Percentiles rank a stretch among this genome's conserved stretches.
Evolutionary conservation across 2,888 invertebrate species (phyloP).

Genomic region (Tetranychus piercei): DNA sequence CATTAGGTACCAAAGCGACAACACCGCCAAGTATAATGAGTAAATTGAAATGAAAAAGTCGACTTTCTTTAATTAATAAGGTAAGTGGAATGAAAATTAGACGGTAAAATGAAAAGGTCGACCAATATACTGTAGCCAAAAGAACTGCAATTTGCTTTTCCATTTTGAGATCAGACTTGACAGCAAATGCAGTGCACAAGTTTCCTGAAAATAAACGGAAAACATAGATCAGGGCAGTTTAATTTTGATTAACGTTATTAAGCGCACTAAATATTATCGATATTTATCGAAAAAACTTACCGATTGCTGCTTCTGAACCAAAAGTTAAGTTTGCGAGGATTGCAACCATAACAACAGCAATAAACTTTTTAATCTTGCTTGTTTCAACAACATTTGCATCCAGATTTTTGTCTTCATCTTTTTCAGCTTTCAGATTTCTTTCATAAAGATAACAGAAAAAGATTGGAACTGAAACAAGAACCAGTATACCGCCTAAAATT

Average conservation of each 20-base stretch:
- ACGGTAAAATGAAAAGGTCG: not conserved
- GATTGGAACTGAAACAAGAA: too few relatives aligned
- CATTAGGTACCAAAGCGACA: not conserved
- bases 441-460: too few relatives aligned
- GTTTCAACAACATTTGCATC: too few relatives aligned
- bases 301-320: not conserved
- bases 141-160: not conserved
- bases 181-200: not conserved
- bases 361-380: not conserved
- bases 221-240: not conserved
- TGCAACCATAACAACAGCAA: not conserved
- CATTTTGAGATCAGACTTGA: slow-evolving; percentile 5
- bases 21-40: not conserved
- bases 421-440: too few relatives aligned
- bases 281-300: not conserved
- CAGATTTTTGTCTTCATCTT: too few relatives aligned
- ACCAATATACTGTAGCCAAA: not conserved
- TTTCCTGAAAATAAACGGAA: not conserved
- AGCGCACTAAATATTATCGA: not conserved
- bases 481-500: too few relatives aligned
- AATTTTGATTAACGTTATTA: not conserved
- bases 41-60: not conserved
- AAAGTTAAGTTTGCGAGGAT: not conserved
- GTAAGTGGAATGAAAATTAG: not conserved
- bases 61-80: not conserved